These are phyloP conservation scores for Xenotilapia caudafasciata DNA, from an alignment of 2,113 vertebrate species.

Conservation along the genomic window DNA sequence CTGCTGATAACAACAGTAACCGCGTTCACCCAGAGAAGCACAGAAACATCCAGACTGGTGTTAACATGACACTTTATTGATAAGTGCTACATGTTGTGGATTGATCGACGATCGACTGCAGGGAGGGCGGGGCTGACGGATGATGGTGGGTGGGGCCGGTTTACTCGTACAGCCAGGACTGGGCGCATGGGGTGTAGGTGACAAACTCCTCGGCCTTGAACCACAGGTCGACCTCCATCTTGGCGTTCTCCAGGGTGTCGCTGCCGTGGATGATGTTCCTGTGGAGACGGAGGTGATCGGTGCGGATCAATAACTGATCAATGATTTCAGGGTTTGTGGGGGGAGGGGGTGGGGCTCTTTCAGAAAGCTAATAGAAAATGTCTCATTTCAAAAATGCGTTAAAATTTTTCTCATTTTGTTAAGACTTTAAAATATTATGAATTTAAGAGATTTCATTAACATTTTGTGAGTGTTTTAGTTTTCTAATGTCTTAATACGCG, in stretches of 20 bases:
- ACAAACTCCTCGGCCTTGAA: conserved; percentile 84
- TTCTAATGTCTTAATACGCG: neutral
- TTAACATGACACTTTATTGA: conserved; percentile 52
- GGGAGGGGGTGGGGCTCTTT: neutral
- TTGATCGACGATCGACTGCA: neutral
- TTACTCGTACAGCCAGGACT: conserved; percentile 84
- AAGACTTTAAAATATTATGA: neutral
- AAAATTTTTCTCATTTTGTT: neutral
- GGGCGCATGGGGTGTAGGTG: conserved; percentile 71
- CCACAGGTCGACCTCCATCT: conserved; percentile 87
- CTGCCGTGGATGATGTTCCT: conserved; percentile 98
- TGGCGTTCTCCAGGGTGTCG: conserved; percentile 87
- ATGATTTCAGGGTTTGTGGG: neutral
- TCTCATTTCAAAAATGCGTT: rapidly evolving
- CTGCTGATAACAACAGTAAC: neutral
- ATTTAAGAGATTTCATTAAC: neutral
- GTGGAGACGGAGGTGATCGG: neutral
- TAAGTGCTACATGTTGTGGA: conserved; percentile 8
- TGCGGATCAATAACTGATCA: neutral
- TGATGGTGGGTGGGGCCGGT: neutral
- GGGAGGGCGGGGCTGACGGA: neutral
- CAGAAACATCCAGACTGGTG: neutral
- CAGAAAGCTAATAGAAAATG: neutral
- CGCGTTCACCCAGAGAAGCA: neutral
- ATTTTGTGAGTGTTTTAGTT: neutral